phyloP scores from a whole-genome alignment of 2,888 invertebrate species.

The Suillia variegata region DNA sequence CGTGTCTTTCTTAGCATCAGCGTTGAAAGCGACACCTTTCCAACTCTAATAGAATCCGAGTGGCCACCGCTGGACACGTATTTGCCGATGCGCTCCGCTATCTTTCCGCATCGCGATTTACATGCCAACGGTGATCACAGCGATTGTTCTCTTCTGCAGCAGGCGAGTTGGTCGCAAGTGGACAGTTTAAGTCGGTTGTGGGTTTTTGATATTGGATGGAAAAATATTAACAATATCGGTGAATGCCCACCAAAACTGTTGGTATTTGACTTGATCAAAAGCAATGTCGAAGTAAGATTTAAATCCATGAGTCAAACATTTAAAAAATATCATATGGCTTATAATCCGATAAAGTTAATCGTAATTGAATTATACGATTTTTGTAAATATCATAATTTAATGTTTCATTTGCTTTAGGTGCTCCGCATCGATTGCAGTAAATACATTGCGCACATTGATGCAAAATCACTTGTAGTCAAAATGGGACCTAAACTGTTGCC shows the following conservation, averaged over 20 bases:
- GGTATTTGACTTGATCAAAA: constrained; percentile 51
- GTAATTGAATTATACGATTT: background rate
- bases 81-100: constrained; percentile 40
- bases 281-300: constrained; percentile 44
- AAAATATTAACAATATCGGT: constrained; percentile 17
- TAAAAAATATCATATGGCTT: too few relatives aligned
- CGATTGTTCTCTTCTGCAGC: constrained; percentile 49
- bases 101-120: constrained; percentile 39
- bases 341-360: background rate
- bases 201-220: constrained; percentile 53
- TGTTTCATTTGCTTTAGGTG: constrained; percentile 30
- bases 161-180: constrained; percentile 54
- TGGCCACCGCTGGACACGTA: constrained; percentile 54
- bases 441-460: constrained; percentile 35
- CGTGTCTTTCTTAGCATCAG: constrained; percentile 53
- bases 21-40: constrained; percentile 38
- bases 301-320: too few relatives aligned
- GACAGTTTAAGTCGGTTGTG: constrained; percentile 52
- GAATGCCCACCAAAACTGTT: constrained; percentile 49
- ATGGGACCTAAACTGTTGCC: constrained; percentile 42
- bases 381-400: too few relatives aligned
- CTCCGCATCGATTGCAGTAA: constrained; percentile 48
- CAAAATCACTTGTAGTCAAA: constrained; percentile 39
- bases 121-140: constrained; percentile 40
- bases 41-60: constrained; percentile 51